Evolutionary conservation across 2,888 invertebrate species (phyloP).

Genomic region (Clistopyga incitator): DNA sequence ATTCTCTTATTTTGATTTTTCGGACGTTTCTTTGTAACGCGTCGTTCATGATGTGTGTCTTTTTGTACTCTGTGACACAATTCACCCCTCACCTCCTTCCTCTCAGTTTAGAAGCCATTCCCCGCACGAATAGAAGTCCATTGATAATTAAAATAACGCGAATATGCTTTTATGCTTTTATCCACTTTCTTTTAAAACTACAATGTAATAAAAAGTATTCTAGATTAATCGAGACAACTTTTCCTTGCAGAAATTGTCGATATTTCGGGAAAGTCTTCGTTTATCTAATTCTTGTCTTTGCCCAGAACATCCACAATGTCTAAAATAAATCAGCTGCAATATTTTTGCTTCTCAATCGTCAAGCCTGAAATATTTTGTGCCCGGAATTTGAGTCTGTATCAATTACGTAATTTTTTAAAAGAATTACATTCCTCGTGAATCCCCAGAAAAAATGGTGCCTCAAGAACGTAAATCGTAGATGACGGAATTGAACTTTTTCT

Average conservation of each 20-base stretch:
- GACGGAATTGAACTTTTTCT: neutral
- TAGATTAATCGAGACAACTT: neutral
- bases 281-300: neutral
- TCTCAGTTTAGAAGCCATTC: slow-evolving; percentile 82
- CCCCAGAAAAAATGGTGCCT: neutral
- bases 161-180: neutral
- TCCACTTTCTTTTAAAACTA: neutral
- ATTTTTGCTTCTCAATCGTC: neutral
- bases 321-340: neutral
- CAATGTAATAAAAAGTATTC: slow-evolving; percentile 72
- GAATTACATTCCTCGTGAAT: slow-evolving; percentile 1
- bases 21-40: slow-evolving; percentile 4
- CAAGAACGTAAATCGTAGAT: slow-evolving; percentile 1
- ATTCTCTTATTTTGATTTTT: slow-evolving; percentile 14
- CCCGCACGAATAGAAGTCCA: neutral
- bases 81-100: slow-evolving; percentile 81
- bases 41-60: slow-evolving; percentile 45
- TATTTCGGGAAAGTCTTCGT: neutral
- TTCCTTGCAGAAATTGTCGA: neutral
- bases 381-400: neutral
- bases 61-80: slow-evolving; percentile 73
- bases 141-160: neutral
- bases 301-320: neutral
- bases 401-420: neutral
- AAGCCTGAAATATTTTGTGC: neutral